Evolutionary conservation across 2,888 invertebrate species (phyloP), one percentile per base, ranked within the genome.

Genomic region (Cremastobaeus sp.): DNA sequence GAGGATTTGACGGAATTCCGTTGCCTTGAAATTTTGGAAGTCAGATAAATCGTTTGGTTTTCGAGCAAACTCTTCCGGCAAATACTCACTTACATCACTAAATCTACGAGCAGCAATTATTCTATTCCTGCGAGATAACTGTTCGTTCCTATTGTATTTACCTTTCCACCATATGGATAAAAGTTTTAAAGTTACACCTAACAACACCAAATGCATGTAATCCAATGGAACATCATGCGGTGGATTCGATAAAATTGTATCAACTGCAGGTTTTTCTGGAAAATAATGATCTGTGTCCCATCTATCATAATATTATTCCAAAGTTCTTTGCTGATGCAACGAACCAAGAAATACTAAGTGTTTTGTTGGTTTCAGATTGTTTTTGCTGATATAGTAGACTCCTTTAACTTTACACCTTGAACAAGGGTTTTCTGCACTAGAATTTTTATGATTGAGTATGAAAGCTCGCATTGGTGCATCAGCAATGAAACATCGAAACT

Each of bases 1-100:
- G 3, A 65, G 12, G 11, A 65, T 50, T 35, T 54, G 54, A 20
- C 65, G 32, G 30, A 65, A 54, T 54, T 54, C 54, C 1, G 65
- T 65, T 25, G 54, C 65, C 47, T 64, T 64, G 34, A 64, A 64
- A n/a, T 4, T 20, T 5, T 41, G 20, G 6, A 54, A 65, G 1
- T 43, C 17, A 1, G 0, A 12, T 3, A 65, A 8, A 34, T 54
- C 35, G 9, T 3, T 45, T 8, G 47, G 47, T 30, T 30, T 41
- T 21, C 47, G 18, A 1, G 47, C 65, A 55, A 17, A 55, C 25
- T 65, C 65, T 45, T 65, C 17, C n/a, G 65, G 45, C 12, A 25
- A 55, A 30, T 37, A 55, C 21, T 35, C 14, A n/a, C 54, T 54
- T 8, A 45, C 12, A 25, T 12, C 0, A 1, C n/a, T 30, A 30